A percentile compares a stretch with the other conserved stretches of the same genome.
Conservation (phyloP, 2,797 vertebrate species). For the Parotocinclus haroldoi region DNA sequence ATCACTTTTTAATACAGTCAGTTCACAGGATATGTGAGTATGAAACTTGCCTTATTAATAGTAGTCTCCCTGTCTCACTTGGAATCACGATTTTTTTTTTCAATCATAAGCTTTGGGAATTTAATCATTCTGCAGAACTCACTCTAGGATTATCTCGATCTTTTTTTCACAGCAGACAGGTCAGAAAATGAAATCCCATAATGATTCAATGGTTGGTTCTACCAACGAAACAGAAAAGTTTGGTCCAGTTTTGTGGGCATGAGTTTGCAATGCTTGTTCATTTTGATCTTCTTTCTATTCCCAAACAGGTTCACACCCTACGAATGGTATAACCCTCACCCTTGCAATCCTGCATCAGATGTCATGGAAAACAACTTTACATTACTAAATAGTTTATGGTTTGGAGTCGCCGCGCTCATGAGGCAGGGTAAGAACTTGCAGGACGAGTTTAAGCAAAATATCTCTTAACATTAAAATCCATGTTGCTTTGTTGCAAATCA, state of each 20-base stretch:
- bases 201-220: slow-evolving; percentile 3
- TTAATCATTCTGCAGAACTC: slow-evolving; percentile 3
- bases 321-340: slow-evolving; percentile 97
- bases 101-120: slow-evolving; percentile 1
- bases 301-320: slow-evolving; percentile 92
- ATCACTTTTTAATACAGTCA: too few relatives aligned
- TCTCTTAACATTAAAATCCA: too few relatives aligned
- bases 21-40: slow-evolving; percentile 10
- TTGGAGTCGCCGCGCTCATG: slow-evolving; percentile 96
- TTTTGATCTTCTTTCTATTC: slow-evolving; percentile 34
- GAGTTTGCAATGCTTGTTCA: slow-evolving; percentile 4
- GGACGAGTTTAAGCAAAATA: too few relatives aligned
- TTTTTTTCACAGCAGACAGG: background rate
- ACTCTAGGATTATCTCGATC: slow-evolving; percentile 2
- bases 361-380: slow-evolving; percentile 98
- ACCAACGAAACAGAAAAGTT: background rate
- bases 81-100: slow-evolving; percentile 7
- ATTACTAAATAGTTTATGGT: slow-evolving; percentile 97
- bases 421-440: slow-evolving; percentile 82
- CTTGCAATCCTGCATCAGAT: slow-evolving; percentile 92
- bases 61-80: too few relatives aligned
- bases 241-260: background rate
- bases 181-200: slow-evolving; percentile 3
- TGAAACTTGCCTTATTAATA: slow-evolving; percentile 9
- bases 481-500: too few relatives aligned